Base-by-base conservation (phyloP, 2,888 invertebrate species). In the Chelonus formosanus region DNA sequence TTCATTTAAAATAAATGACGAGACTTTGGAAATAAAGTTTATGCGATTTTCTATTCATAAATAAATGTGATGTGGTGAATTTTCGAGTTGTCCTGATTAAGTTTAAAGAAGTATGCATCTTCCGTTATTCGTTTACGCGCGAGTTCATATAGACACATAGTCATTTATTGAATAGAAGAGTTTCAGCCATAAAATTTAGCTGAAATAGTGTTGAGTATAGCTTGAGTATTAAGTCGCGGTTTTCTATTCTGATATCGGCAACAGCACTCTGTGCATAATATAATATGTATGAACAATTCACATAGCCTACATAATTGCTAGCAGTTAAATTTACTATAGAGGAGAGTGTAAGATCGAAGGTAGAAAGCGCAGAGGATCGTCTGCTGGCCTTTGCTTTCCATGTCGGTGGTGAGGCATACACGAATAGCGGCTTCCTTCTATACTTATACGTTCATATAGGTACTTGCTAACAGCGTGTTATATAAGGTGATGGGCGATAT, bases 341-440 rank as follows among this genome's bases (percentile, higher is more conserved):
- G 76, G 36, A 48, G 52, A 57, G 61, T 65, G 68, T 77, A 77
- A 76, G 75, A 78, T 78, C 77, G 78, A 79, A 80, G 79, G 79
- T 82, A 83, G 82, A 83, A 82, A 83, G 83, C 82, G 82, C 80
- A 74, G 72, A 78, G 80, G 80, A 82, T 79, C 82, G 81, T 82
- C 80, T 80, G 82, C 81, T 80, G 80, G 81, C 81, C 83, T 82
- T 81, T 81, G 80, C 79, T 82, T 83, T 81, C 80, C 79, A 82
- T 74, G 66, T 67, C 65, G 48, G 36, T 50, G 44, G 55, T 56
- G 53, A 63, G 53, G 54, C 57, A 52, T 62, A 64, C 32, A 57
- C 31, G 40, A 40, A 52, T 52, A 52, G 10, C 20, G 10, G 5
- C 55, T 40, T 43, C 20, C 5, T 55, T 40, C 40, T 55, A 35